Evolutionary conservation across 2,797 vertebrate species (phyloP), one percentile per base, ranked within the genome.

Genomic region (Alca torda): DNA sequence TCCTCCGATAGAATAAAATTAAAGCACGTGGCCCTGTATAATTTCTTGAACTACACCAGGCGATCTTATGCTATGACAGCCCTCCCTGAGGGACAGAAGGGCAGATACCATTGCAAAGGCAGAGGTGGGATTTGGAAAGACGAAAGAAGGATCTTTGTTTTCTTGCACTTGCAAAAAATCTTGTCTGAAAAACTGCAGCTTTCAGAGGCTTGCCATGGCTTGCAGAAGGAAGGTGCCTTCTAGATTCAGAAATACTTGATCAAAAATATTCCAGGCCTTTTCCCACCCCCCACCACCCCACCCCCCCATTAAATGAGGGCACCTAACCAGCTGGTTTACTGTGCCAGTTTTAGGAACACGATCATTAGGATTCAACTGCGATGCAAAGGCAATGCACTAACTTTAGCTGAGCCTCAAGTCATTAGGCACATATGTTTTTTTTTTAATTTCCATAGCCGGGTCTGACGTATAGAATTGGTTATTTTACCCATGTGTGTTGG

Each of bases 291-390:
- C 41, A 15, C 41, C 17, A n/a, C n/a, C n/a, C n/a, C n/a, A n/a
- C 53, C 30, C 53, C 20, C 13, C 24, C 46, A 51, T 89, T 95
- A 95, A 89, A 87, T 59, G 46, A 64, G 73, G 51, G 72, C 64
- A 85, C 63, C 79, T 83, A 88, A 90, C 13, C 15, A 78, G 19
- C 87, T 85, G 50, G 56, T 93, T 94, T 75, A 67, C 56, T 37
- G 50, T 61, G 60, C 35, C 70, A 16, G 83, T 87, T 89, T 90
- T 76, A 95, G 79, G 65, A 91, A 72, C 69, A 67, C 7, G 13
- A 70, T 93, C 59, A 84, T 94, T 95, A 95, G 84, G 84, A 65
- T 89, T 84, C 65, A 89, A 78, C 93, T 95, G 81, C 70, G 93
- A 64, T 77, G 48, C 72, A 91, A 76, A 96, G 64, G 70, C 90